These are phyloP conservation scores for Oryzias sinensis DNA, from an alignment of 2,797 vertebrate species.

Conservation along the genomic window DNA sequence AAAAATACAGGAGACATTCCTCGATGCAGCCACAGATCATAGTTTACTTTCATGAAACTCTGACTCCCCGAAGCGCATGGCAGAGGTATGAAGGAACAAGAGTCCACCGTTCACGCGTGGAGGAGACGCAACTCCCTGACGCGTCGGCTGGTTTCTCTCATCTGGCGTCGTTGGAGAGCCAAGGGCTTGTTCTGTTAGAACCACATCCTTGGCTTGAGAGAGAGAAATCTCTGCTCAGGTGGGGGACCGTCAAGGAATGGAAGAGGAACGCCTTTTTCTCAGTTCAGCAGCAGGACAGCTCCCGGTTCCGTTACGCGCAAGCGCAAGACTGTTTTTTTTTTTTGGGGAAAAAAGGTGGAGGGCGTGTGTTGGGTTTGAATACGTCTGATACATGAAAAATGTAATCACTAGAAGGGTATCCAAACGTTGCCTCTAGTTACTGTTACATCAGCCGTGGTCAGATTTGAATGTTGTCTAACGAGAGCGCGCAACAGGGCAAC, in stretches of 20 bases:
- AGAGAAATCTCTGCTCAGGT: slow-evolving; percentile 51
- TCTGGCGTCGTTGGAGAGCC: slow-evolving; percentile 7
- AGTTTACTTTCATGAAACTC: slow-evolving; percentile 68
- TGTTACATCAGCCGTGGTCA: slow-evolving; percentile 19
- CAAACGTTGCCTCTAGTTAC: slow-evolving; percentile 13
- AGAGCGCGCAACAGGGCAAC: slow-evolving; percentile 16
- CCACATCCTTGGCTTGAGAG: slow-evolving; percentile 21
- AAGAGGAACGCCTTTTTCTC: slow-evolving; percentile 73
- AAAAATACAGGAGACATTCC: slow-evolving; percentile 66
- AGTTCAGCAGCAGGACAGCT: slow-evolving; percentile 84
- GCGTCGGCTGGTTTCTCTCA: slow-evolving; percentile 29
- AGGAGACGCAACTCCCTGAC: slow-evolving; percentile 42
- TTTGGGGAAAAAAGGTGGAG: slow-evolving; percentile 39
- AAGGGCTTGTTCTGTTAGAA: slow-evolving; percentile 11
- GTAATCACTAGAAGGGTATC: slow-evolving; percentile 37
- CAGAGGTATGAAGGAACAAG: slow-evolving; percentile 43
- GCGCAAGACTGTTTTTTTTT: slow-evolving; percentile 65
- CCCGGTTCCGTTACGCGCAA: slow-evolving; percentile 81
- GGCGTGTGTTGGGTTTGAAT: slow-evolving; percentile 74
- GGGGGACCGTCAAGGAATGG: slow-evolving; percentile 59
- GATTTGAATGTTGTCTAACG: slow-evolving; percentile 14
- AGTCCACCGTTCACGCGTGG: slow-evolving; percentile 36
- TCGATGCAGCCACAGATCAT: slow-evolving; percentile 66
- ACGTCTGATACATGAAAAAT: slow-evolving; percentile 42
- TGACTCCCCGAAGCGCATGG: slow-evolving; percentile 37